Evolutionary conservation across 2,797 vertebrate genomes (phyloP), one percentile per base, ranked within the genome.

Genomic region (Crocidura indochinensis): DNA sequence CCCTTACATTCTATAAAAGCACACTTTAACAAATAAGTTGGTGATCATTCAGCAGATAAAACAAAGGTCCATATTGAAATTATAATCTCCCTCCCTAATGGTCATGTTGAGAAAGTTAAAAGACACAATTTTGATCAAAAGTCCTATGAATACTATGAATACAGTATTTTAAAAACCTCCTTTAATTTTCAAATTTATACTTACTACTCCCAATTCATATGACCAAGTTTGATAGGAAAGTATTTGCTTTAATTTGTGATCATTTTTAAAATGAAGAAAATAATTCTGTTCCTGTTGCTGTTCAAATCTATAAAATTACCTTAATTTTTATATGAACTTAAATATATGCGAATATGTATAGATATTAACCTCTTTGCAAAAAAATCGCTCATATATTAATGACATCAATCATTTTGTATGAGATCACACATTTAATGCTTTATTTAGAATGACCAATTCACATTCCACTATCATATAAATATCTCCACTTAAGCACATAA

Each of bases 181-280:
- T 80, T 47, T 72, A 20, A 10, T 6, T 14, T 68, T 38, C 14
- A 49, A 12, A 27, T 76, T 11, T 80, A 73, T 81, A 86, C 81
- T 84, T 22, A 60, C 1, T 46, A 38, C 17, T 24, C 10, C 68
- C 8, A 84, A 77, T 6, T 51, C 2, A 85, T 72, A 93, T 62
- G 72, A 73, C 10, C 7, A 49, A 44, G 65, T 86, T 72, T 51
- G 10, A 62, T 71, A 73, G 17, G 77, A 47, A 12, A 3, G 15
- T 53, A 56, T 5, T 85, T 91, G 46, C 8, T 22, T 22, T 65
- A 22, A 31, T 44, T 1, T 46, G 8, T 31, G n/a, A 27, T 19
- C 78, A 47, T 6, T 4, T 46, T 93, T 82, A 49, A 68, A 82
- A 49, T 26, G 53, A 76, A 80, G 20, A 84, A 81, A 92, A 62